Evolutionary conservation across 2,888 invertebrate genomes (phyloP).

Genomic region (Iselma pallidipennis): DNA sequence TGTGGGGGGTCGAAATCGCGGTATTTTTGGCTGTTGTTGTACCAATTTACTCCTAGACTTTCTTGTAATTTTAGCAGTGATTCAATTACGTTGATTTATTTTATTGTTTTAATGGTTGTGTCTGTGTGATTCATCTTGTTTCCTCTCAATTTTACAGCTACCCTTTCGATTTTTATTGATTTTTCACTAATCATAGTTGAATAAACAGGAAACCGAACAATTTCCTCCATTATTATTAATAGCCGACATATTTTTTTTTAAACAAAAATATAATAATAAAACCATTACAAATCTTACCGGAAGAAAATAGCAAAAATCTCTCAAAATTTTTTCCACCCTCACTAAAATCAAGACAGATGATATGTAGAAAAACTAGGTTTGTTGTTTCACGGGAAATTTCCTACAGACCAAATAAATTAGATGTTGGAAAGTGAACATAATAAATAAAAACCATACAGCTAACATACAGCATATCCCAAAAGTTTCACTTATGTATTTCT

Average conservation of each 20-base stretch:
- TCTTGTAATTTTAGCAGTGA: constrained; percentile 49
- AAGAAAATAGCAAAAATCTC: not conserved
- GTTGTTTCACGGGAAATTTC: constrained; percentile 25
- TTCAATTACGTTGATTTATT: constrained; percentile 52
- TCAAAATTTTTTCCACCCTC: not conserved
- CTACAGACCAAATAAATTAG: constrained; percentile 19
- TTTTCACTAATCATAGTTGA: not conserved
- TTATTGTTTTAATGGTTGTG: constrained; percentile 42
- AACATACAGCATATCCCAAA: not conserved
- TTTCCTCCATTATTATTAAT: not conserved
- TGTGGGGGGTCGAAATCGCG: not conserved
- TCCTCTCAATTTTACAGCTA: constrained; percentile 22
- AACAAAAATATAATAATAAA: not conserved
- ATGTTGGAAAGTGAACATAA: not conserved
- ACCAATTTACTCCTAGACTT: constrained; percentile 41
- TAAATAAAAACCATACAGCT: not conserved
- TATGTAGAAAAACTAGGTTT: constrained; percentile 11
- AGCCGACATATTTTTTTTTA: too few relatives aligned
- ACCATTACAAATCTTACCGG: not conserved
- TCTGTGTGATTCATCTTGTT: constrained; percentile 38
- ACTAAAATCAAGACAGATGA: constrained; percentile 7
- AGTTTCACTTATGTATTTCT: not conserved
- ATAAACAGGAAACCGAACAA: not conserved
- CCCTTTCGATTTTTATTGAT: too few relatives aligned
- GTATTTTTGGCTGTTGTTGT: constrained; percentile 23